A percentile compares a stretch with the other conserved stretches of the same genome.
Conservation (phyloP, 2,888 invertebrate species). For the Hyles lineata region DNA sequence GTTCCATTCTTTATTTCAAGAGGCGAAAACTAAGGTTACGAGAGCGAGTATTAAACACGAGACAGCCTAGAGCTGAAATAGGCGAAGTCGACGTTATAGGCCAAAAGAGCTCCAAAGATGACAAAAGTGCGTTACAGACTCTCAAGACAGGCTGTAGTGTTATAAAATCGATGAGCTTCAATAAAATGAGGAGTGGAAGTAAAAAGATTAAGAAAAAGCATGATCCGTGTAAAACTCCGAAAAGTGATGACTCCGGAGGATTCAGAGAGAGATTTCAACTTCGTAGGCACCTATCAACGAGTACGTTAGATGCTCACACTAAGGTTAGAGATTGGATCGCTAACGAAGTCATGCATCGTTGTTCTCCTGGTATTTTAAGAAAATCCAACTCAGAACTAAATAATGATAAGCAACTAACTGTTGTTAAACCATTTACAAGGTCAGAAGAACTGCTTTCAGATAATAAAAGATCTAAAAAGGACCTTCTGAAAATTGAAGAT, state of each 20-base stretch:
- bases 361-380: constrained; percentile 87
- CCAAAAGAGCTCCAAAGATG: constrained; percentile 75
- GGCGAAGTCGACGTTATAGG: constrained; percentile 80
- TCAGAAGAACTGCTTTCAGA: constrained; percentile 79
- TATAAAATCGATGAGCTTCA: constrained; percentile 83
- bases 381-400: constrained; percentile 76
- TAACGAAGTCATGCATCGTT: constrained; percentile 90
- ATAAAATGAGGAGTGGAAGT: constrained; percentile 79
- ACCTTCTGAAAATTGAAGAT: constrained; percentile 52
- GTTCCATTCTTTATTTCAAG: constrained; percentile 88
- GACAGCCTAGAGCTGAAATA: constrained; percentile 79
- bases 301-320: constrained; percentile 93
- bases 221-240: constrained; percentile 83
- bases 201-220: constrained; percentile 83
- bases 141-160: constrained; percentile 85
- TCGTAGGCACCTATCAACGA: constrained; percentile 89
- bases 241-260: constrained; percentile 83
- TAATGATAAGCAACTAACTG: constrained; percentile 59
- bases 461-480: constrained; percentile 58
- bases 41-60: constrained; percentile 74
- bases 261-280: constrained; percentile 87
- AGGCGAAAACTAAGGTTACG: constrained; percentile 84
- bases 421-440: constrained; percentile 70
- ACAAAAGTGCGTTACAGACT: constrained; percentile 73
- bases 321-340: constrained; percentile 95